A percentile compares a stretch with the other conserved stretches of the same genome.
Evolutionary conservation across 64 coral and sea anemone genomes (phyloP).

Genomic region (Montipora foliosa): DNA sequence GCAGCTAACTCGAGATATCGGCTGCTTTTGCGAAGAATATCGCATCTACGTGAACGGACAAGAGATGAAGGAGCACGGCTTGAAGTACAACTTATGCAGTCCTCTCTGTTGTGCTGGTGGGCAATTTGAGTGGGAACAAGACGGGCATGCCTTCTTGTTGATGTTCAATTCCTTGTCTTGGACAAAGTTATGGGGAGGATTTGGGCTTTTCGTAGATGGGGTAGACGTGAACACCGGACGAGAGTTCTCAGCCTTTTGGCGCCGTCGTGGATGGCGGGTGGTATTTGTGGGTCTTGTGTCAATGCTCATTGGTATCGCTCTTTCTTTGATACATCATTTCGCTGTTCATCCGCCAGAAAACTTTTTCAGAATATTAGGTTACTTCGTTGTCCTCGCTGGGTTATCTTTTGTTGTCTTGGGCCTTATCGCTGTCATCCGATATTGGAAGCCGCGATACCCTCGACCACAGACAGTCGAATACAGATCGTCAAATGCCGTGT

Average conservation of each 20-base stretch:
- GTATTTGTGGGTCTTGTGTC: slow-evolving; percentile 80
- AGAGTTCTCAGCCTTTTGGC: slow-evolving; percentile 90
- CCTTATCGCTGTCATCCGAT: slow-evolving; percentile 83
- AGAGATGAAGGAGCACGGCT: slow-evolving; percentile 47
- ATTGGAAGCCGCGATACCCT: slow-evolving; percentile 64
- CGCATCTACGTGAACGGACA: slow-evolving; percentile 86
- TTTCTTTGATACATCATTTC: slow-evolving; percentile 79
- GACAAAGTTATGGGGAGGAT: slow-evolving; percentile 71
- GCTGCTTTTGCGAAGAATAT: slow-evolving; percentile 77
- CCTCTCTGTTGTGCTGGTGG: slow-evolving; percentile 88
- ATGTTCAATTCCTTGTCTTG: slow-evolving; percentile 82
- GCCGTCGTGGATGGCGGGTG: slow-evolving; percentile 85
- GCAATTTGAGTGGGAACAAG: slow-evolving; percentile 85
- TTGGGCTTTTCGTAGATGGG: slow-evolving; percentile 91
- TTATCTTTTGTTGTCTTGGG: slow-evolving; percentile 75
- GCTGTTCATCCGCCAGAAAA: neutral
- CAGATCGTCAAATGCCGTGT: slow-evolving; percentile 51
- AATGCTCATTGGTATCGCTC: slow-evolving; percentile 69
- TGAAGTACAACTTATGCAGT: slow-evolving; percentile 86
- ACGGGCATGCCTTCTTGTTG: slow-evolving; percentile 85
- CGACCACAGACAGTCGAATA: slow-evolving; percentile 42
- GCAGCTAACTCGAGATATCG: slow-evolving; percentile 47
- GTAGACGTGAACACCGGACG: slow-evolving; percentile 95
- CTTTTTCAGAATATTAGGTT: slow-evolving; percentile 6
- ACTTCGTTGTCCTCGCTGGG: slow-evolving; percentile 70